Conservation (phyloP, 2,888 invertebrate species). For the Papilio demoleus region DNA sequence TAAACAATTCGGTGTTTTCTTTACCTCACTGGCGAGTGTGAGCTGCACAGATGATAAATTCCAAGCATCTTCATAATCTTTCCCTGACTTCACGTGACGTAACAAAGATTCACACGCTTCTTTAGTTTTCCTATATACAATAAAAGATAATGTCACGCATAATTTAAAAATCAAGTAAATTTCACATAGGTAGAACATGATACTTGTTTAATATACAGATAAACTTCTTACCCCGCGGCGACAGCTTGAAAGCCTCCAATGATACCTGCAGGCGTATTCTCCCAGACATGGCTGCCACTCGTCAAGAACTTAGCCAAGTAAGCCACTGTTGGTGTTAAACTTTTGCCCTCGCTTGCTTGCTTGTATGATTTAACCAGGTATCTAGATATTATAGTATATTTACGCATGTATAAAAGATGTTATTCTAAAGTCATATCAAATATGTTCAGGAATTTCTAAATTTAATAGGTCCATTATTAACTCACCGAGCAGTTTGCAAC, state of each 20-base stretch:
- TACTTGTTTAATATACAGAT: too few relatives aligned
- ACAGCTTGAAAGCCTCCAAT: constrained; percentile 84
- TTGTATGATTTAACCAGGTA: constrained; percentile 92
- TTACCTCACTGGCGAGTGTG: constrained; percentile 91
- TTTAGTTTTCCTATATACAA: constrained; percentile 46
- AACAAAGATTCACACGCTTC: constrained; percentile 58
- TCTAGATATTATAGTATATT: constrained; percentile 64
- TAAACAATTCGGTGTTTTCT: not conserved
- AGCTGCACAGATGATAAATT: constrained; percentile 92
- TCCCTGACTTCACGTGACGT: constrained; percentile 84
- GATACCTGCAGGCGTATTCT: constrained; percentile 78
- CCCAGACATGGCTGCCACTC: constrained; percentile 54
- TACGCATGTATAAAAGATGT: too few relatives aligned
- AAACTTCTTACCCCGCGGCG: constrained; percentile 82
- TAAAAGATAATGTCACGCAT: too few relatives aligned
- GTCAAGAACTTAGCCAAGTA: constrained; percentile 81
- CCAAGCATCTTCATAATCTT: constrained; percentile 91
- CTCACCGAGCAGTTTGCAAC: constrained; percentile 92
- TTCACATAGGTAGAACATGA: too few relatives aligned
- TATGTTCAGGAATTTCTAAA: too few relatives aligned
- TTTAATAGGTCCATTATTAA: not conserved
- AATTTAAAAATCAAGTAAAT: too few relatives aligned
- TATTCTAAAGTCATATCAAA: too few relatives aligned
- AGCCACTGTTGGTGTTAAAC: constrained; percentile 87
- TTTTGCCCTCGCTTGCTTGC: constrained; percentile 83